Percentiles rank a stretch among this genome's conserved stretches.
phyloP scores from a whole-genome alignment of 2,113 vertebrate genomes.

The Aldabrachelys gigantea region DNA sequence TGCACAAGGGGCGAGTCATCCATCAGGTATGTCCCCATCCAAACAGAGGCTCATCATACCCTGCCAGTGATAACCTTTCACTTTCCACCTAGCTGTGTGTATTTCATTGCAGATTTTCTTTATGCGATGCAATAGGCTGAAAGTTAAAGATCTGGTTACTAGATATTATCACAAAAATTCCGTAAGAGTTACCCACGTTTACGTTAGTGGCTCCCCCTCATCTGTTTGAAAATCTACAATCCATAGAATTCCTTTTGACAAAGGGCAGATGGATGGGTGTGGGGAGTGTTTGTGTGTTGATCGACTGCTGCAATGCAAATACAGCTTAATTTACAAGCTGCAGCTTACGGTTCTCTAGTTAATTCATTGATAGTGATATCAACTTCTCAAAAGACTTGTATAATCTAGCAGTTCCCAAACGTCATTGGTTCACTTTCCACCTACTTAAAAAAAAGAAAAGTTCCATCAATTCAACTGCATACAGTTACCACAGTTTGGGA shows the following conservation, averaged over 20 bases:
- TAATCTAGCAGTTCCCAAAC: background rate
- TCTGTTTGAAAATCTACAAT: background rate
- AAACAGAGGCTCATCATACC: background rate
- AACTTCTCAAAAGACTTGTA: accelerated
- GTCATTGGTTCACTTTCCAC: background rate
- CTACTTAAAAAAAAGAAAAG: background rate
- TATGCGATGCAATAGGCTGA: background rate
- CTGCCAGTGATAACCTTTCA: background rate
- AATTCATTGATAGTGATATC: background rate
- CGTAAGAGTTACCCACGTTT: background rate
- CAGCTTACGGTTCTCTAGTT: background rate
- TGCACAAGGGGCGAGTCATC: background rate
- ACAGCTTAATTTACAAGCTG: background rate
- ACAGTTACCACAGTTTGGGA: background rate
- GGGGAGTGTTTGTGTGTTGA: background rate
- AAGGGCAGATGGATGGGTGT: background rate
- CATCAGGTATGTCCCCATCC: background rate
- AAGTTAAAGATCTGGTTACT: background rate
- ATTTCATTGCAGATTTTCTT: background rate
- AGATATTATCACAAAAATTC: background rate
- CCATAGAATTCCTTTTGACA: background rate
- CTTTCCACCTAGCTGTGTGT: background rate
- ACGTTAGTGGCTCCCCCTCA: background rate
- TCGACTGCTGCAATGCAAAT: background rate
- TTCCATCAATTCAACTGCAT: background rate